Conservation (phyloP, 2,113 vertebrate species). For the Sinocyclocheilus anshuiensis region DNA sequence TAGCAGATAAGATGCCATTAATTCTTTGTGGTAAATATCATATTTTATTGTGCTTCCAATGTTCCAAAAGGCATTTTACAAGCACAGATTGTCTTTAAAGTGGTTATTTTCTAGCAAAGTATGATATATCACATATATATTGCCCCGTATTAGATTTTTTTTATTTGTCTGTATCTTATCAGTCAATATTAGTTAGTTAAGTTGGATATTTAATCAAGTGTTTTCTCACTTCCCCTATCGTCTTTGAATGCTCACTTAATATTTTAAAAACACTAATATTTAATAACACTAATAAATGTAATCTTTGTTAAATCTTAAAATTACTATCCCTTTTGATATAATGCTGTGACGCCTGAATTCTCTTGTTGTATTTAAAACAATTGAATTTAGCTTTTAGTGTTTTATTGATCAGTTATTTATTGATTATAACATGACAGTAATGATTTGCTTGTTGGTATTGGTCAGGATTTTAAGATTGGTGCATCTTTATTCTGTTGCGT, state of each 20-base stretch:
- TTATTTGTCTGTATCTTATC: not conserved
- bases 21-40: too few relatives aligned
- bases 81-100: not conserved
- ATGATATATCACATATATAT: not conserved
- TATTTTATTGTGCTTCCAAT: too few relatives aligned
- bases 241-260: too few relatives aligned
- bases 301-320: too few relatives aligned
- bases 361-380: too few relatives aligned
- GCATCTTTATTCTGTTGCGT: not conserved
- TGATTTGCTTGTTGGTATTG: not conserved
- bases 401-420: not conserved
- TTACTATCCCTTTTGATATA: too few relatives aligned
- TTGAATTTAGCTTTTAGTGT: too few relatives aligned
- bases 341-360: too few relatives aligned
- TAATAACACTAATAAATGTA: too few relatives aligned
- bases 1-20: too few relatives aligned
- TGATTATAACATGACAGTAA: not conserved
- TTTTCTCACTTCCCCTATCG: not conserved
- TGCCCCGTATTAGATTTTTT: not conserved
- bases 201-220: not conserved
- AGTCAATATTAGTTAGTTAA: not conserved
- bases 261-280: too few relatives aligned
- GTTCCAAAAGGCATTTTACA: not conserved
- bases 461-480: not conserved
- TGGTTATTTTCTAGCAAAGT: not conserved